Evolutionary conservation across 2,797 vertebrate species (phyloP).

Genomic region (Eulemur rubriventer): DNA sequence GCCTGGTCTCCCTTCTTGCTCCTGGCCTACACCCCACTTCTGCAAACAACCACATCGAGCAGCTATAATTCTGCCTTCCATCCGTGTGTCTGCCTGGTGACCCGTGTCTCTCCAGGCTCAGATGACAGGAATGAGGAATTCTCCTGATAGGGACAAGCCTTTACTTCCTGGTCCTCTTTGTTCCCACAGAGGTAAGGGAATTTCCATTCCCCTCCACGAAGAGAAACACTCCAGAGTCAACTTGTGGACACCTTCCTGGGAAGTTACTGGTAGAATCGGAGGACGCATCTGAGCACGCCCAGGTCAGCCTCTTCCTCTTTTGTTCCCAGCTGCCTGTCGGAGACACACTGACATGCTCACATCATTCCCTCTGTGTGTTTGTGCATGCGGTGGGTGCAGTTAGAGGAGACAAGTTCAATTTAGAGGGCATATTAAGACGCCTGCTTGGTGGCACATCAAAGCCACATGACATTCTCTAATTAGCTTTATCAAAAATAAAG

Average conservation of each 20-base stretch:
- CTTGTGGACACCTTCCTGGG: accelerated
- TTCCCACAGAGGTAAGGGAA: background rate
- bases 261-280: background rate
- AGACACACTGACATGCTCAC: background rate
- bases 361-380: background rate
- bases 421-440: background rate
- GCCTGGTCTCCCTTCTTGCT: background rate
- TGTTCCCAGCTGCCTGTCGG: background rate
- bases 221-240: background rate
- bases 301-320: background rate
- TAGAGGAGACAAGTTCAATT: background rate
- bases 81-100: background rate
- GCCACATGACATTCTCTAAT: slow-evolving; percentile 1
- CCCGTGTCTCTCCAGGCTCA: background rate
- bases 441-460: background rate
- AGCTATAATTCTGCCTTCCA: background rate
- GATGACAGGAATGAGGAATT: background rate
- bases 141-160: background rate
- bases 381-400: no score
- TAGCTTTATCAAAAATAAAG: slow-evolving; percentile 38
- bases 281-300: background rate
- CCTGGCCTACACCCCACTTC: background rate
- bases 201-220: background rate
- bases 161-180: background rate
- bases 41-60: background rate